These are phyloP conservation scores for Heliopora coerulea DNA, from an alignment of 92 coral and sea anemone genomes.

Conservation along the genomic window DNA sequence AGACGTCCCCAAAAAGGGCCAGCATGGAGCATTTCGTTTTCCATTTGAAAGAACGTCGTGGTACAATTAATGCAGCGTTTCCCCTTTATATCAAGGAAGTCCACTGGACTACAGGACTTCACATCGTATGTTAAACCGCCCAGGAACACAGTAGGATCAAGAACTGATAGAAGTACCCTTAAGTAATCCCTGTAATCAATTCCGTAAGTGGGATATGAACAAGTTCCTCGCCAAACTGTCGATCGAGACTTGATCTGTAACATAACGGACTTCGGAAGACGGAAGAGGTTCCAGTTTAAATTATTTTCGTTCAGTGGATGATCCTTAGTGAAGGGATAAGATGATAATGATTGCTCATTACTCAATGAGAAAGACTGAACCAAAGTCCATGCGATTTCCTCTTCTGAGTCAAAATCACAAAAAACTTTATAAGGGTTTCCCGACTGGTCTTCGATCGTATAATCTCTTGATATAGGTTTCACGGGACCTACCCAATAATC, in stretches of 20 bases:
- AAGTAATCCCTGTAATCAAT: slow-evolving; percentile 14
- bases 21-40: not conserved
- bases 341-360: not conserved
- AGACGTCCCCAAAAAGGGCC: not conserved
- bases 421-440: slow-evolving; percentile 10
- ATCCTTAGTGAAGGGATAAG: not conserved
- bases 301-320: not conserved
- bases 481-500: slow-evolving; percentile 14
- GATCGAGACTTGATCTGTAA: not conserved
- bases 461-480: slow-evolving; percentile 15
- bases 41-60: not conserved
- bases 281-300: slow-evolving; percentile 21
- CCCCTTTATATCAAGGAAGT: slow-evolving; percentile 7
- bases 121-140: not conserved
- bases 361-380: slow-evolving; percentile 10
- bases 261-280: slow-evolving; percentile 13
- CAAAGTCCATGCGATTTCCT: slow-evolving; percentile 18
- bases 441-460: not conserved
- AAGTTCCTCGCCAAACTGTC: slow-evolving; percentile 9
- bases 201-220: slow-evolving; percentile 18
- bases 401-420: slow-evolving; percentile 32
- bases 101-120: not conserved
- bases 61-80: not conserved
- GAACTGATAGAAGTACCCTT: slow-evolving; percentile 1
- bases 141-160: not conserved